A percentile compares a stretch with the other conserved stretches of the same genome.
phyloP scores from a whole-genome alignment of 2,113 vertebrate species.

The Zapus hudsonius region DNA sequence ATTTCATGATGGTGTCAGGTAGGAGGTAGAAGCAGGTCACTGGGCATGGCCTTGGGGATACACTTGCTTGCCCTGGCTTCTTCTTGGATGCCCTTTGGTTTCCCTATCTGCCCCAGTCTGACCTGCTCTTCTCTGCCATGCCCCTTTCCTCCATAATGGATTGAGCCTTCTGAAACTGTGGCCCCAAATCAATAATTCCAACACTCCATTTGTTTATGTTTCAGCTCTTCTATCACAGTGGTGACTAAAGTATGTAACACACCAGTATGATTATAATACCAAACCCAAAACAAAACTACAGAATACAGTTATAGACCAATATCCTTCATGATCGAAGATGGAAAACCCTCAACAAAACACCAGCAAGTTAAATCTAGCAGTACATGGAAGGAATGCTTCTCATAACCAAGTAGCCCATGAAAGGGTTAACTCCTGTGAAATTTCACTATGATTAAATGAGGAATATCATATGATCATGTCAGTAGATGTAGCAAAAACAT shows the following conservation, averaged over 20 bases:
- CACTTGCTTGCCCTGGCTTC: not conserved
- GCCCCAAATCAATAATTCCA: not conserved
- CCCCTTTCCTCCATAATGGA: not conserved
- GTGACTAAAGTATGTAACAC: not conserved
- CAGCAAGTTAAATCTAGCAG: slow-evolving; percentile 29
- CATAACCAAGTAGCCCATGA: not conserved
- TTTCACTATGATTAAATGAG: slow-evolving; percentile 18
- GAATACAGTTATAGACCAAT: slow-evolving; percentile 2
- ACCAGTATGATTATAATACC: not conserved
- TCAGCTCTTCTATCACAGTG: not conserved
- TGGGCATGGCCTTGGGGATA: not conserved
- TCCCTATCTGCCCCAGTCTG: no score
- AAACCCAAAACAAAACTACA: not conserved
- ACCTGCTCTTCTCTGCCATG: no score
- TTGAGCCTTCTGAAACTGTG: not conserved
- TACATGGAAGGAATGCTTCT: slow-evolving; percentile 2
- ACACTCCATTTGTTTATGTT: not conserved
- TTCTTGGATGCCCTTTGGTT: not conserved
- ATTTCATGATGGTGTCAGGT: not conserved
- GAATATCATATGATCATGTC: slow-evolving; percentile 8
- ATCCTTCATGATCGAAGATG: not conserved
- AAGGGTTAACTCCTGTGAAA: slow-evolving; percentile 12
- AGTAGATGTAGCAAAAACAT: slow-evolving; percentile 1
- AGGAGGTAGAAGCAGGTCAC: not conserved
- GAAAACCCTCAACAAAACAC: slow-evolving; percentile 25